Evolutionary conservation across 2,113 vertebrate species (phyloP).

Genomic region (Pterocles gutturalis): DNA sequence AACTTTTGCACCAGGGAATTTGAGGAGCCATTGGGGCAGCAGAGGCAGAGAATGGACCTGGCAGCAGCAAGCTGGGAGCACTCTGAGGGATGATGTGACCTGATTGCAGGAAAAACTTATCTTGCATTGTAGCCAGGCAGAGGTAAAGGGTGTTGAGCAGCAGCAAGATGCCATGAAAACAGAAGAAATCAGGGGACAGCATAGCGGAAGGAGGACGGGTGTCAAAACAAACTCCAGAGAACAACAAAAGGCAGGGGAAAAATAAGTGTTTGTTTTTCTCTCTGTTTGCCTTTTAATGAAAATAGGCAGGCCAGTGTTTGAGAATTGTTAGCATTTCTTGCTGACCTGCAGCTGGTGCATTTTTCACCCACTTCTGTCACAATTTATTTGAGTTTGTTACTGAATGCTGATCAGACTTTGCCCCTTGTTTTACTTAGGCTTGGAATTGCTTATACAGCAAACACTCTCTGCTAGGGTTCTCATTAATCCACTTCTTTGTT

Average conservation of each 20-base stretch:
- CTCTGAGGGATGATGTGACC: neutral
- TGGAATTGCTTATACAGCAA: constrained; percentile 61
- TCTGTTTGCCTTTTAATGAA: constrained; percentile 53
- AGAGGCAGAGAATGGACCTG: neutral
- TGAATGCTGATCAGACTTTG: constrained; percentile 58
- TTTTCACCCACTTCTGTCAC: constrained; percentile 66
- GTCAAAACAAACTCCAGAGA: constrained; percentile 20
- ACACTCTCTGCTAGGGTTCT: constrained; percentile 56
- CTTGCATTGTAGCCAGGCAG: neutral
- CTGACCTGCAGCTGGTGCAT: constrained; percentile 52
- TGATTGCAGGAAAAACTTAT: accelerated
- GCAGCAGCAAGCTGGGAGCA: neutral
- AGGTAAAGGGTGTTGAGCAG: neutral
- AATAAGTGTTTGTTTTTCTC: constrained; percentile 39
- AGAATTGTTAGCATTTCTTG: constrained; percentile 30
- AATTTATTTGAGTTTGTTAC: constrained; percentile 62
- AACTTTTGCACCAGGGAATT: neutral
- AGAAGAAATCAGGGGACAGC: neutral
- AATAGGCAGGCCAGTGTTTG: constrained; percentile 18
- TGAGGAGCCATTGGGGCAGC: neutral
- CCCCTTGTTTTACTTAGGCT: constrained; percentile 46
- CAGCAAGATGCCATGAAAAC: neutral
- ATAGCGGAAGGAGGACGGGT: neutral
- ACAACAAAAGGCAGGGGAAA: constrained; percentile 15
- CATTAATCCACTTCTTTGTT: constrained; percentile 68